phyloP scores from a whole-genome alignment of 2,797 vertebrate genomes.

The Onychomys arenicola region DNA sequence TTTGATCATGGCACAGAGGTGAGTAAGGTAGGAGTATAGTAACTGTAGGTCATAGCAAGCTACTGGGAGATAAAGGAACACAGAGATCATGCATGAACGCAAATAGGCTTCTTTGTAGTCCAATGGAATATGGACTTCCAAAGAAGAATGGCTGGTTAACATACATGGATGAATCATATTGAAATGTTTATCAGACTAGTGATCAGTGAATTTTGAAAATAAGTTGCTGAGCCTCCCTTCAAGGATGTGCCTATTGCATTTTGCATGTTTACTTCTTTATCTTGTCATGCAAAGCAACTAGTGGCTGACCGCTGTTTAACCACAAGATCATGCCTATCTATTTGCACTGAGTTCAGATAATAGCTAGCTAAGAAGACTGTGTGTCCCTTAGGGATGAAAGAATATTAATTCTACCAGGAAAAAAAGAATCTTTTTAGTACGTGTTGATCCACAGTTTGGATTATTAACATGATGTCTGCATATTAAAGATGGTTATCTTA shows the following conservation, averaged over 20 bases:
- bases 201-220: conserved; percentile 58
- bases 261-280: conserved; percentile 67
- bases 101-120: neutral
- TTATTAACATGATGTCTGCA: conserved; percentile 65
- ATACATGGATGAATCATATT: neutral
- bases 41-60: neutral
- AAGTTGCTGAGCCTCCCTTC: neutral
- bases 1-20: neutral
- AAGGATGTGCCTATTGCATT: conserved; percentile 43
- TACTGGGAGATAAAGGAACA: neutral
- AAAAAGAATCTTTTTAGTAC: conserved; percentile 19
- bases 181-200: conserved; percentile 57
- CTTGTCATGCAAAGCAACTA: conserved; percentile 64
- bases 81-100: neutral
- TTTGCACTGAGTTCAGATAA: conserved; percentile 61
- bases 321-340: conserved; percentile 7
- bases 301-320: conserved; percentile 38
- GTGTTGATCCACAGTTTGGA: conserved; percentile 43
- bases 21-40: neutral
- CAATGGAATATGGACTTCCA: neutral
- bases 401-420: conserved; percentile 12
- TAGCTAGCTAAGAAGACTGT: conserved; percentile 26
- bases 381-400: neutral
- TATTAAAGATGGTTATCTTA: neutral
- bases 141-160: neutral